Percentiles rank a stretch among this genome's conserved stretches.
Evolutionary conservation across 2,797 vertebrate genomes (phyloP).

Genomic region (Leptatherina wallacei): DNA sequence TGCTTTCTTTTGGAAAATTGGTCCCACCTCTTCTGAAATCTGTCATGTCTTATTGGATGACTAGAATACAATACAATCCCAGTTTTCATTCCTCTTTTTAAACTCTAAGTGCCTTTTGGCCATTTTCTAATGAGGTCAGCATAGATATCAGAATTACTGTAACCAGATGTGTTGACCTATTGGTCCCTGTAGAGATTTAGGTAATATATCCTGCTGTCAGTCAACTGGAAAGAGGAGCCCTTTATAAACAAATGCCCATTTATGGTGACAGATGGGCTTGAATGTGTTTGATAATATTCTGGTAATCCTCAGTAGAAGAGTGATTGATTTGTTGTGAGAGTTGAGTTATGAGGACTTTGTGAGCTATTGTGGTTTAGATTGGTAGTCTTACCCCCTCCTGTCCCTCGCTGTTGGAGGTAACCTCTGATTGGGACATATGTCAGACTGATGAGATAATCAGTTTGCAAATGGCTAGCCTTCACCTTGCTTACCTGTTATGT

Average conservation of each 20-base stretch:
- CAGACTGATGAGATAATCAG: conserved; percentile 16
- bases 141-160: conserved; percentile 5
- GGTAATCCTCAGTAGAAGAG: conserved; percentile 50
- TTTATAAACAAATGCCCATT: conserved; percentile 40
- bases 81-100: conserved; percentile 17
- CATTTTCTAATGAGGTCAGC: conserved; percentile 30
- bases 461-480: conserved; percentile 29
- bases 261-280: conserved; percentile 53
- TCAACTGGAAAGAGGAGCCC: conserved; percentile 26
- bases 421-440: conserved; percentile 42
- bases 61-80: conserved; percentile 15
- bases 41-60: conserved; percentile 38
- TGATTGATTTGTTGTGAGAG: conserved; percentile 60
- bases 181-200: conserved; percentile 16
- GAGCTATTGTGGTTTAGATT: conserved; percentile 22
- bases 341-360: conserved; percentile 26
- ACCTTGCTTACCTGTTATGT: conserved; percentile 18
- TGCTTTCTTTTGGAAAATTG: conserved; percentile 51
- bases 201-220: conserved; percentile 35
- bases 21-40: conserved; percentile 42
- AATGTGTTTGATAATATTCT: conserved; percentile 41
- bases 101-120: conserved; percentile 16
- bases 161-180: conserved; percentile 11
- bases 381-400: background rate
- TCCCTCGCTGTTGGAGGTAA: conserved; percentile 1